phyloP scores from a whole-genome alignment of 2,888 invertebrate genomes.

The Euspilapteryx auroguttella region DNA sequence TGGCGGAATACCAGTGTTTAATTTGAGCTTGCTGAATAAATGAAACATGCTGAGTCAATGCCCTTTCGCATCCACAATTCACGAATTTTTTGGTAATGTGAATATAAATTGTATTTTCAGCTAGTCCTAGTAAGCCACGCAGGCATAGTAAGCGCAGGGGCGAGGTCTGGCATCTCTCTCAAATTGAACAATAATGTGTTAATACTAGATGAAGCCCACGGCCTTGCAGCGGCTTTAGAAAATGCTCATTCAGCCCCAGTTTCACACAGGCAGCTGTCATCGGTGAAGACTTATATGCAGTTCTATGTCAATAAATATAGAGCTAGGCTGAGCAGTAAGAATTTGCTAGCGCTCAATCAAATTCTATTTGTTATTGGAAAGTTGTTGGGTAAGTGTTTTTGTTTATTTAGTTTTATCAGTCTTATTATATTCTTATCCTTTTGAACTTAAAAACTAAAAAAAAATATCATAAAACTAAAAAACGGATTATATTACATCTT shows the following conservation, averaged over 20 bases:
- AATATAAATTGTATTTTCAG: too few species aligned
- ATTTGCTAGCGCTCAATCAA: constrained; percentile 81
- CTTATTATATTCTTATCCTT: too few species aligned
- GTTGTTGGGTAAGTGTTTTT: constrained; percentile 44
- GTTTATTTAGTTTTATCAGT: too few species aligned
- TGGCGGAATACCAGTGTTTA: too few species aligned
- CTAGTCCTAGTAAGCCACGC: constrained; percentile 46
- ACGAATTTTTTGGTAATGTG: too few species aligned
- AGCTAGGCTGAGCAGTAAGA: constrained; percentile 74
- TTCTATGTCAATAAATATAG: constrained; percentile 76
- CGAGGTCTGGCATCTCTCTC: constrained; percentile 36
- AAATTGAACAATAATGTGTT: constrained; percentile 73
- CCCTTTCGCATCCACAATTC: too few species aligned
- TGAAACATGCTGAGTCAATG: too few species aligned
- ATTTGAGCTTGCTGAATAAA: too few species aligned
- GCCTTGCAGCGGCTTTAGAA: constrained; percentile 87
- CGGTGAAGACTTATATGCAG: constrained; percentile 66
- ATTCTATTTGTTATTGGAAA: constrained; percentile 75
- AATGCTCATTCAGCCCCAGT: constrained; percentile 82
- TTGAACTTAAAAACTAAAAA: too few species aligned
- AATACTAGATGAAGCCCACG: constrained; percentile 96
- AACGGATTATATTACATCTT: too few species aligned
- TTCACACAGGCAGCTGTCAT: constrained; percentile 65
- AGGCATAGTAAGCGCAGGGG: constrained; percentile 42
- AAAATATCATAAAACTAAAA: too few species aligned